These are phyloP conservation scores for Neogale vison DNA, from an alignment of 2,113 vertebrate species.

Conservation along the genomic window DNA sequence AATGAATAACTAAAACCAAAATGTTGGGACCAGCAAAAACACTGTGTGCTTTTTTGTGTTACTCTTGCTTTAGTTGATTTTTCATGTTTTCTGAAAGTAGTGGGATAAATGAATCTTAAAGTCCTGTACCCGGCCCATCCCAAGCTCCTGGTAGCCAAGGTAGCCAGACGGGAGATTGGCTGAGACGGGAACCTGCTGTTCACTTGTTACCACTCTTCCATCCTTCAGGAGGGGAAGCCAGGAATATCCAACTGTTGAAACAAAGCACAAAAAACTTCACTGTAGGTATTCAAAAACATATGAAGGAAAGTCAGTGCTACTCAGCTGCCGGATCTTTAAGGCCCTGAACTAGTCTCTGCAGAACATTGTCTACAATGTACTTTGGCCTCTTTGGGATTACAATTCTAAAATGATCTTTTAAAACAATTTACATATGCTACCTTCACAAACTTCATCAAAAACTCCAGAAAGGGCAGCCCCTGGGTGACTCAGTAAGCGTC, in stretches of 20 bases:
- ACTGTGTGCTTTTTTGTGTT: not conserved
- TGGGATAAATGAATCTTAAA: not conserved
- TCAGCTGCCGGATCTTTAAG: not conserved
- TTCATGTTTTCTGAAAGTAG: not conserved
- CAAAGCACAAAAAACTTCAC: conserved; percentile 39
- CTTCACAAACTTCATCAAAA: conserved; percentile 19
- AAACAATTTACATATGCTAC: not conserved
- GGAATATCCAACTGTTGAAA: conserved; percentile 93
- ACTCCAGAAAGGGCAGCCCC: not conserved
- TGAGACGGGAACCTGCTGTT: conserved; percentile 92
- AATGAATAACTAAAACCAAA: conserved; percentile 67
- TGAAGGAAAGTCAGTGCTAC: not conserved
- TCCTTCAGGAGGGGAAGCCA: conserved; percentile 98
- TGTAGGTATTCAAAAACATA: not conserved
- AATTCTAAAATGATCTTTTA: not conserved
- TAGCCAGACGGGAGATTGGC: conserved; percentile 95
- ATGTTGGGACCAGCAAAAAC: not conserved
- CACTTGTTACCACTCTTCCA: conserved; percentile 93
- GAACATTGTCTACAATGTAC: not conserved
- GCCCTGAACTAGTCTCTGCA: not conserved
- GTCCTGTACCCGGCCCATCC: conserved; percentile 90
- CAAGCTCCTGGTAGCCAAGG: conserved; percentile 91
- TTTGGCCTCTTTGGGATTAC: not conserved
- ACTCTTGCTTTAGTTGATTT: not conserved
- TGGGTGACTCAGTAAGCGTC: not conserved